Conservation (phyloP, 2,797 vertebrate species). For the Antrozous pallidus region DNA sequence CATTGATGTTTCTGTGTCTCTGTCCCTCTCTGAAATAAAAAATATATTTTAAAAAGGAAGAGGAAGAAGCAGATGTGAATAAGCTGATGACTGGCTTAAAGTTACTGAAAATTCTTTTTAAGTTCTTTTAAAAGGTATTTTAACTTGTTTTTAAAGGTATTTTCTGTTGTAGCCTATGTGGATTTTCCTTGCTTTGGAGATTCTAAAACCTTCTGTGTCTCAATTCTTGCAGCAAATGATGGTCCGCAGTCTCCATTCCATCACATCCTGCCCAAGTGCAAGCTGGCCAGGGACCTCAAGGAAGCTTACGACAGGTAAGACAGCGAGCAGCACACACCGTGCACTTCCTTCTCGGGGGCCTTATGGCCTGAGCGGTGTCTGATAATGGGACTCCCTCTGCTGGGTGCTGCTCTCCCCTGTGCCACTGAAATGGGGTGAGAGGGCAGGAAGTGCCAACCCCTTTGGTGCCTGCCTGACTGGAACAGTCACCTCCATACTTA, state of each 20-base stretch:
- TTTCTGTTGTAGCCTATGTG: background rate
- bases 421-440: background rate
- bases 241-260: constrained; percentile 95
- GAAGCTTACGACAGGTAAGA: constrained; percentile 95
- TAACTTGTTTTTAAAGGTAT: background rate
- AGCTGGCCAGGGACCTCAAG: constrained; percentile 96
- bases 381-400: background rate
- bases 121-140: background rate
- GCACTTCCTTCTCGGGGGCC: background rate
- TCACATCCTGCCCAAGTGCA: constrained; percentile 98
- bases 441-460: background rate
- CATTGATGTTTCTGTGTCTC: background rate
- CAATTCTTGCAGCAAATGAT: constrained; percentile 83
- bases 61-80: background rate
- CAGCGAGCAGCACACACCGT: rapidly evolving
- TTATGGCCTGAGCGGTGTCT: background rate
- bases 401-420: background rate
- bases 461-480: background rate
- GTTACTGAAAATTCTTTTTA: background rate
- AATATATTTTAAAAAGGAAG: background rate
- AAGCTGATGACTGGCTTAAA: background rate
- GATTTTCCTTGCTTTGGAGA: constrained; percentile 24
- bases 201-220: constrained; percentile 52
- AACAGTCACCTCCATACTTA: background rate
- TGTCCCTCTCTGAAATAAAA: background rate